Evolutionary conservation across 2,888 invertebrate genomes (phyloP), one percentile per base, ranked within the genome.

Genomic region (Eilema griseolum): DNA sequence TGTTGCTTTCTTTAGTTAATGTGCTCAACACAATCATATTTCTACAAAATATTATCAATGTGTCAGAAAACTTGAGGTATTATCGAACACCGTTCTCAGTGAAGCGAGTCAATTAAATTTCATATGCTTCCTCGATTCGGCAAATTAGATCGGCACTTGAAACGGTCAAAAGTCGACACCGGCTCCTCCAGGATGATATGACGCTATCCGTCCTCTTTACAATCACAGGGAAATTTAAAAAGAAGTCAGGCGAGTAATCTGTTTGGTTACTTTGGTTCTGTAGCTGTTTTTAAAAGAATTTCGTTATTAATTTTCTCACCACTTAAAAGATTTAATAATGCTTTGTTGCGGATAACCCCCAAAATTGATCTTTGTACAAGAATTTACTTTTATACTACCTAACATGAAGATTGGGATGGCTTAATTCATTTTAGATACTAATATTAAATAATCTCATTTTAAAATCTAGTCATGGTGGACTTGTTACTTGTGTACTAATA

Each of bases 131-230:
- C 92, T 84, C 91, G 92, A 92, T 89, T 93, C 93, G 89, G 88
- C 89, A 94, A 95, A 95, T 95, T 93, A 95, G 93, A 93, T 93
- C 91, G 89, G 89, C 90, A 92, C 94, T 95, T 89, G 85, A 92
- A 92, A 88, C 95, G 95, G 95, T 95, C 95, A 94, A 93, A 92
- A 92, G 91, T 89, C 92, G 93, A 93, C 93, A 91, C 90, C 90
- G 90, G 81, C 88, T 87, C 89, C 91, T 92, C 89, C 86, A 89
- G 82, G 83, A 80, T 87, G 90, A 90, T 90, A 89, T 82, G 78
- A 76, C 73, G 74, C 78, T 78, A 82, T 78, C 91, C 88, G 84
- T 86, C 90, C 90, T 88, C 88, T 86, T 87, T 83, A 89, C 90
- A 90, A 91, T 90, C 83, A 75, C 74, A 68, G 70, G 73, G 73